A percentile compares a stretch with the other conserved stretches of the same genome.
These are phyloP conservation scores for Glossophaga mutica DNA, from an alignment of 2,797 vertebrate species.

Conservation along the genomic window DNA sequence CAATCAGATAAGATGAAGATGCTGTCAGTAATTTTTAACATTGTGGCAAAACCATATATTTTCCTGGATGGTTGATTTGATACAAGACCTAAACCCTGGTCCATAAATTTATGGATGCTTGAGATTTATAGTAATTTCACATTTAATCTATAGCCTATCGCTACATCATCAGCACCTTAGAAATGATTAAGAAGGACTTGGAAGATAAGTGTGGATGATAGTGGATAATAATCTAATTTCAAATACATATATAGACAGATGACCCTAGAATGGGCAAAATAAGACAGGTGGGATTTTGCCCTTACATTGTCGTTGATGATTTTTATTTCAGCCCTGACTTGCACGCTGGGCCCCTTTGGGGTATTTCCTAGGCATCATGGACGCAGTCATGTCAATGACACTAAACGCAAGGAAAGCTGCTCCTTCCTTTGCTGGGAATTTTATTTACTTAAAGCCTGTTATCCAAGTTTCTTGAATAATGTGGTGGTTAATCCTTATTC, in stretches of 20 bases:
- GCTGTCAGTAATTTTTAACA: slow-evolving; percentile 66
- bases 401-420: neutral
- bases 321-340: slow-evolving; percentile 30
- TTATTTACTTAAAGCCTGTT: neutral
- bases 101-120: slow-evolving; percentile 64
- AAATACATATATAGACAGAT: slow-evolving; percentile 27
- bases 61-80: slow-evolving; percentile 66
- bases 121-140: slow-evolving; percentile 55
- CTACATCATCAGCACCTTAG: slow-evolving; percentile 33
- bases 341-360: neutral
- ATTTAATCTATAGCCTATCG: slow-evolving; percentile 65
- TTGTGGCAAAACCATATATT: slow-evolving; percentile 61
- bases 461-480: neutral
- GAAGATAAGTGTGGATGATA: slow-evolving; percentile 16
- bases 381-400: neutral
- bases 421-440: neutral
- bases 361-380: neutral
- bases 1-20: slow-evolving; percentile 43
- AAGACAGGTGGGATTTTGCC: neutral
- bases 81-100: neutral
- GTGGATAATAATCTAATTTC: slow-evolving; percentile 48
- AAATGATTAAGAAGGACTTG: slow-evolving; percentile 48
- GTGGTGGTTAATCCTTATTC: neutral
- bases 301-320: neutral
- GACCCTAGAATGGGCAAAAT: neutral